Evolutionary conservation across 1,140 invertebrate species (phyloP), one percentile per base, ranked within the genome.

Genomic region (Brachionus calyciflorus): DNA sequence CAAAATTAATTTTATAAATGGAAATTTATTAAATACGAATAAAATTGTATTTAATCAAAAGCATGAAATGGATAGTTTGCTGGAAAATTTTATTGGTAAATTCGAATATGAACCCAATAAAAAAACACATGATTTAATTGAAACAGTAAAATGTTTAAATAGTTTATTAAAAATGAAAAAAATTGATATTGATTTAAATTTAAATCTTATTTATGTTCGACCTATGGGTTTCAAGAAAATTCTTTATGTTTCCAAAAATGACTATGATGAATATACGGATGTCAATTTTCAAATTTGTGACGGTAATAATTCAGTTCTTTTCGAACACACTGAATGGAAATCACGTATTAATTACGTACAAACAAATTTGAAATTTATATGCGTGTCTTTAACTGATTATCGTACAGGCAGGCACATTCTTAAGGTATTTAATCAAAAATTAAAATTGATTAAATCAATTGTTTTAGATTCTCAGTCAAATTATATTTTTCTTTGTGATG

Each of bases 1-100:
- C 41, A 65, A 65, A 65, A 24, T 41, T 10, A 24, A 24, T 44
- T 65, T 44, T n/a, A 44, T 65, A 0, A 44, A 41, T 21, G 7
- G 44, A 21, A 41, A 65, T 65, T 24, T 65, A 12, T 44, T 65
- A 24, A 65, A 65, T 65, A 41, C 24, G 30, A 41, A 65, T 24
- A 41, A 44, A 65, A 44, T 65, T 9, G 60, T 65, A 12, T 65
- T 65, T 44, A 65, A 65, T 44, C 60, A 65, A 65, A 65, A 65
- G 30, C 12, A 65, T 65, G 60, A 65, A 14, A 44, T 65, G 17
- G 30, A 65, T 19, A 21, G 9, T 24, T 24, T 65, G 9, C 28
- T 65, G 19, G 60, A 65, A 26, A 44, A 10, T 21, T 65, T 44
- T 24, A 21, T 65, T 4, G 60, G 60, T 12, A 17, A 19, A 5